phyloP scores from a whole-genome alignment of 2,797 vertebrate species.

The Myotis pilosus region DNA sequence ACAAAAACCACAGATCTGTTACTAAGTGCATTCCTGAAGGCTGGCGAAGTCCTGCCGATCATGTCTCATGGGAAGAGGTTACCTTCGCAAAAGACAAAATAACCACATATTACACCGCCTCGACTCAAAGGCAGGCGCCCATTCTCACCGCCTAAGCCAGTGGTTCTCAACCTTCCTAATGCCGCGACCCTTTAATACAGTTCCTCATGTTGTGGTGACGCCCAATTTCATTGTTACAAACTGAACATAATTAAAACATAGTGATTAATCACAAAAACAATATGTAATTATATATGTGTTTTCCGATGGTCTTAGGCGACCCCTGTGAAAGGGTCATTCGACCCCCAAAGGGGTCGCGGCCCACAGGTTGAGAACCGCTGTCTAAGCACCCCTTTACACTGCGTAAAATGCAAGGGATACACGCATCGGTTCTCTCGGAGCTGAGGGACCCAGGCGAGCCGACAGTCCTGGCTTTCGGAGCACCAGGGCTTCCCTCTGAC shows the following conservation, averaged over 20 bases:
- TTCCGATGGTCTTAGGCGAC: too few species aligned
- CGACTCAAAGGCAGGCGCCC: not conserved
- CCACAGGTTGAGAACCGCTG: too few species aligned
- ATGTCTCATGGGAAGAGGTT: not conserved
- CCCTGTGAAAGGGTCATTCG: too few species aligned
- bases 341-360: too few species aligned
- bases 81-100: not conserved
- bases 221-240: too few species aligned
- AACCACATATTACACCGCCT: not conserved
- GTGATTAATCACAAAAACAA: too few species aligned
- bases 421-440: fast-evolving
- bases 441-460: not conserved
- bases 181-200: too few species aligned
- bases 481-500: not conserved
- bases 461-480: not conserved
- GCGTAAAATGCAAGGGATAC: not conserved
- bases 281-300: too few species aligned
- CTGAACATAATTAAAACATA: too few species aligned
- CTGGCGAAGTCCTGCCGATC: conserved; percentile 34
- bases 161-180: too few species aligned
- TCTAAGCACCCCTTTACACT: not conserved
- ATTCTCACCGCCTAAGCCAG: too few species aligned
- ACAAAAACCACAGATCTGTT: not conserved
- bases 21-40: conserved; percentile 45
- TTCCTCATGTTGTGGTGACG: too few species aligned